phyloP scores from a whole-genome alignment of 2,113 vertebrate species.

The Spheniscus mendiculus region DNA sequence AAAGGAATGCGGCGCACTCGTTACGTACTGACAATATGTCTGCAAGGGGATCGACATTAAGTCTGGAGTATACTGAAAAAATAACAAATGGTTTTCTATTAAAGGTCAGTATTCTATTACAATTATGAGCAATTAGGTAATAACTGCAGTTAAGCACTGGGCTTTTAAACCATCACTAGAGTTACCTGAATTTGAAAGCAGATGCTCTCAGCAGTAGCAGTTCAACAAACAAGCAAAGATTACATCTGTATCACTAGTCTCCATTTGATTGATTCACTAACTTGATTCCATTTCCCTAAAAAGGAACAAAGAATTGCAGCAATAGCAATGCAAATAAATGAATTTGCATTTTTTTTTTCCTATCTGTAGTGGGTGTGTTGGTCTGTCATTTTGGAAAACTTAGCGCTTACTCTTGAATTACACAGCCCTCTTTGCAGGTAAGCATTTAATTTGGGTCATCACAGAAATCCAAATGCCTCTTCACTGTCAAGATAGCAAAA shows the following conservation, averaged over 20 bases:
- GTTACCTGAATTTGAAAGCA: not conserved
- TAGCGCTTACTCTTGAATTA: not conserved
- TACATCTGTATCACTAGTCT: not conserved
- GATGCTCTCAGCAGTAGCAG: not conserved
- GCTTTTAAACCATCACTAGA: not conserved
- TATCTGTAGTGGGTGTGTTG: not conserved
- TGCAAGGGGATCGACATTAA: not conserved
- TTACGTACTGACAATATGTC: not conserved
- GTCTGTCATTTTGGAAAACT: not conserved
- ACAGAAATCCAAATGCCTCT: not conserved
- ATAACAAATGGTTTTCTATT: not conserved
- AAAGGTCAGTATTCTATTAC: not conserved
- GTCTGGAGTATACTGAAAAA: not conserved
- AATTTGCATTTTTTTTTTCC: not conserved
- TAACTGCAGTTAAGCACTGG: not conserved
- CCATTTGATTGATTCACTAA: not conserved
- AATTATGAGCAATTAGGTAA: not conserved
- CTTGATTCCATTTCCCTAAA: not conserved
- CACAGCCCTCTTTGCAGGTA: not conserved
- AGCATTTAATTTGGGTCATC: not conserved
- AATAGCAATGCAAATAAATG: not conserved
- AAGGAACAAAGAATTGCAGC: not conserved
- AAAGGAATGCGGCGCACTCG: not conserved
- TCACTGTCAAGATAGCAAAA: not conserved
- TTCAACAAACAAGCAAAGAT: not conserved